Evolutionary conservation across 2,888 invertebrate species (phyloP), one percentile per base, ranked within the genome.

Genomic region (Zygogramma bicolorata): DNA sequence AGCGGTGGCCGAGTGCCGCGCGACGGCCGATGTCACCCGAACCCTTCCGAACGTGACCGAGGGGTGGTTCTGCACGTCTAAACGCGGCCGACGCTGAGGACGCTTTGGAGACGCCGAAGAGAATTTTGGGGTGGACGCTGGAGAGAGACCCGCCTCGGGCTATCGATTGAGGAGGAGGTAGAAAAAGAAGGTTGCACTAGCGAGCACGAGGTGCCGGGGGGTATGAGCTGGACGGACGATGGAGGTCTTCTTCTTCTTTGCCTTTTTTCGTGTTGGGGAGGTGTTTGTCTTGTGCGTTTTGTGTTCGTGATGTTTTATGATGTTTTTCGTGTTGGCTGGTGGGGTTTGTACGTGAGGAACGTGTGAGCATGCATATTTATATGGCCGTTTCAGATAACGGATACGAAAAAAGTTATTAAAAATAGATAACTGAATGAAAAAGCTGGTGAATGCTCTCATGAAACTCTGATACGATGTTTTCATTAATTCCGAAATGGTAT

Each of bases 21-120:
- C 40, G 53, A 62, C 53, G 34, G 13, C 53, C 71, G 72, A 72
- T 38, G 20, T 10, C 13, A 15, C 22, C 71, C 84, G 85, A 84
- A 69, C 76, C 75, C 74, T 66, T 72, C 82, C 84, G 84, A 84
- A 66, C 76, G 68, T 76, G 65, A 75, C 75, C 81, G 84, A 83
- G 84, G 84, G 84, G 85, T 82, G 84, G 83, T 83, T 80, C 82
- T 82, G 81, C 83, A 85, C 86, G 86, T 86, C 86, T 84, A 83
- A 83, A 80, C 89, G 88, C 88, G 83, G 88, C 87, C 87, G 87
- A 85, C 88, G 89, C 88, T 89, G 88, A 87, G 88, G 89, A 87
- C 89, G 89, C 85, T 87, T 86, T 87, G 87, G 84, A 86, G 72
- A 75, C 65, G 69, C 65, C 63, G 60, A 75, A 72, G 75, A 78